Conservation (phyloP, 1,140 invertebrate genomes). For the Sminthurides bifidus region DNA sequence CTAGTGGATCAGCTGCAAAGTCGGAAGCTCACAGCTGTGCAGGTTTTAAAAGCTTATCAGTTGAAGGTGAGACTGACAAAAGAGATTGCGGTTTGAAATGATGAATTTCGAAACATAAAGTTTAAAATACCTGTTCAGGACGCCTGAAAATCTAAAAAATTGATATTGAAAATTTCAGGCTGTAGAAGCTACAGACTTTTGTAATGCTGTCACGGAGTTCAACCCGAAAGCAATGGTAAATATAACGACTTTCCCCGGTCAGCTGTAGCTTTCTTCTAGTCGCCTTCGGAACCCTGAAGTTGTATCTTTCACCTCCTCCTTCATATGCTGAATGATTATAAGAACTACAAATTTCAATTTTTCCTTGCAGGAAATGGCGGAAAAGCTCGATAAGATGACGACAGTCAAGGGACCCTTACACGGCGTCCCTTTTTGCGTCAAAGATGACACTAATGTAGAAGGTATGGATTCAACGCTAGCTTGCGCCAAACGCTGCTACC, state of each 20-base stretch:
- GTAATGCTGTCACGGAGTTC: constrained; percentile 20
- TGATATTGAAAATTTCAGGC: too few relatives aligned
- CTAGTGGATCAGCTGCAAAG: constrained; percentile 22
- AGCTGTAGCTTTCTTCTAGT: too few relatives aligned
- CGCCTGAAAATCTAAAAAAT: too few relatives aligned
- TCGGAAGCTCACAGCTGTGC: constrained; percentile 22
- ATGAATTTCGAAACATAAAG: too few relatives aligned
- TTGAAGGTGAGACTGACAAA: constrained; percentile 10
- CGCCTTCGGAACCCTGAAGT: too few relatives aligned
- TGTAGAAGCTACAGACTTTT: constrained; percentile 6
- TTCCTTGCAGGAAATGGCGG: constrained; percentile 15
- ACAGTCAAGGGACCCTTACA: constrained; percentile 32
- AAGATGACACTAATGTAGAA: constrained; percentile 35
- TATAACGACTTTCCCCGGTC: too few relatives aligned
- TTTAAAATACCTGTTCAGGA: too few relatives aligned
- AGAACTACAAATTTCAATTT: too few relatives aligned
- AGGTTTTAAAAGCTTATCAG: constrained; percentile 25
- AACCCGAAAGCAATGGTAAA: constrained; percentile 17
- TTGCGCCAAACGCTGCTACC: constrained; percentile 35
- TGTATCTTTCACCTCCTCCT: too few relatives aligned
- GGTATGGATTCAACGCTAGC: constrained; percentile 42
- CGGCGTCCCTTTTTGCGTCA: constrained; percentile 37
- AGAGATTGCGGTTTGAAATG: too few relatives aligned
- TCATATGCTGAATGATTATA: too few relatives aligned
- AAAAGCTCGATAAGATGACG: constrained; percentile 13